Percentiles rank a stretch among this genome's conserved stretches.
Conservation (phyloP, 2,888 invertebrate species). For the Xanthia icteritia region DNA sequence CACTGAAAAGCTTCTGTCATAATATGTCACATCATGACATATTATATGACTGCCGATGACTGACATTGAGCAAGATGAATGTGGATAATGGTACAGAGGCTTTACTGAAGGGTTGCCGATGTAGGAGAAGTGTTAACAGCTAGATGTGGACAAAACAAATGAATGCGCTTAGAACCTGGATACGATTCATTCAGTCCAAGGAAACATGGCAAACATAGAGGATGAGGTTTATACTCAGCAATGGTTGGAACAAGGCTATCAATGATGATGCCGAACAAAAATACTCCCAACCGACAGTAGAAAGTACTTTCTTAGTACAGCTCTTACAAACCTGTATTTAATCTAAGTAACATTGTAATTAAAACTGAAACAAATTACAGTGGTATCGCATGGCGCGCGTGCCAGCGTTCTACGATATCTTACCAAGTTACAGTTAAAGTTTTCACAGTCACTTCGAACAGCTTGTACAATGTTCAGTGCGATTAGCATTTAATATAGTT, state of each 20-base stretch:
- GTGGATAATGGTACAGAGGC: neutral
- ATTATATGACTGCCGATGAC: conserved; percentile 21
- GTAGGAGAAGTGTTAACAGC: neutral
- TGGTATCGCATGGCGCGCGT: neutral
- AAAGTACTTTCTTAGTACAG: neutral
- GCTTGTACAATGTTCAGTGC: neutral
- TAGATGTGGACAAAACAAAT: neutral
- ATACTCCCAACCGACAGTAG: neutral
- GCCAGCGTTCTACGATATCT: conserved; percentile 10
- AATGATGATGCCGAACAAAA: too few relatives aligned
- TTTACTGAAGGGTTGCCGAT: neutral
- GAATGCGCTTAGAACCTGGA: neutral
- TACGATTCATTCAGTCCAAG: neutral
- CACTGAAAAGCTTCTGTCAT: conserved; percentile 7
- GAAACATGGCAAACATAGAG: neutral
- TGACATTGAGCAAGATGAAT: conserved; percentile 32
- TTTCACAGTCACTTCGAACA: conserved; percentile 11
- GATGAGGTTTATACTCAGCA: too few relatives aligned
- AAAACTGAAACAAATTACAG: conserved; percentile 29
- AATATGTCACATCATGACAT: conserved; percentile 18
- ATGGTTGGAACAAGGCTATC: neutral
- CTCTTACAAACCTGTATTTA: neutral
- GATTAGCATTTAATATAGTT: conserved; percentile 7
- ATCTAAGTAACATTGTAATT: conserved; percentile 3
- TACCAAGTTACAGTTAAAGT: conserved; percentile 18